Conservation (phyloP, 2,113 vertebrate genomes). For the Baryphthengus martii region DNA sequence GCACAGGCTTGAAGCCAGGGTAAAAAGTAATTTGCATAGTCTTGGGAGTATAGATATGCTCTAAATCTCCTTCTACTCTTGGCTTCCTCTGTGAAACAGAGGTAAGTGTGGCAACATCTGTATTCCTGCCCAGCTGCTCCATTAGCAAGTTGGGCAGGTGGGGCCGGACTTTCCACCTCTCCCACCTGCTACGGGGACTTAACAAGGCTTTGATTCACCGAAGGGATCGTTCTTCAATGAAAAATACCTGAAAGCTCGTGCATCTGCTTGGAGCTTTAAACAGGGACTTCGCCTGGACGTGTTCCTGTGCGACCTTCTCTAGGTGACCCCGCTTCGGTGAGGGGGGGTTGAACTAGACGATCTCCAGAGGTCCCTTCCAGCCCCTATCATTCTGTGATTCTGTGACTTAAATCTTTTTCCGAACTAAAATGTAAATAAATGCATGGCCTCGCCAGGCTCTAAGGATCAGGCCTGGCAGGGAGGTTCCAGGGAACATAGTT, state of each 20-base stretch:
- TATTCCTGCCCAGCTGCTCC: slow-evolving; percentile 30
- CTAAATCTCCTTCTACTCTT: slow-evolving; percentile 17
- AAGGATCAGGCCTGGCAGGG: not conserved
- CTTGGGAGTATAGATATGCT: slow-evolving; percentile 9
- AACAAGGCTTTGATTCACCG: slow-evolving; percentile 18
- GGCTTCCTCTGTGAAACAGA: not conserved
- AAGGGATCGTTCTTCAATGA: not conserved
- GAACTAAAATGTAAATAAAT: slow-evolving; percentile 22
- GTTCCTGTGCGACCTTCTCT: too few relatives aligned
- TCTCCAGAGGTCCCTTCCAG: too few relatives aligned
- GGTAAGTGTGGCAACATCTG: slow-evolving; percentile 29
- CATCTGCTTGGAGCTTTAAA: not conserved
- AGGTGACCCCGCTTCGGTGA: too few relatives aligned
- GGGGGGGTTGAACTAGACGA: too few relatives aligned
- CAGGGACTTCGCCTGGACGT: not conserved
- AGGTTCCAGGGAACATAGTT: not conserved
- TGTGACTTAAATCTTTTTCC: slow-evolving; percentile 4
- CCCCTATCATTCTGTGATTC: too few relatives aligned
- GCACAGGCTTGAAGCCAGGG: slow-evolving; percentile 41
- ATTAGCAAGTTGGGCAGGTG: not conserved
- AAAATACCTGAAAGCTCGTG: not conserved
- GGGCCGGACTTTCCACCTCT: slow-evolving; percentile 13
- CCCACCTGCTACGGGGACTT: not conserved
- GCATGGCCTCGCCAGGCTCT: not conserved
- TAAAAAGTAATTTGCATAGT: slow-evolving; percentile 39